Evolutionary conservation across 2,888 invertebrate species (phyloP).

Genomic region (Tenthredo mesomela): DNA sequence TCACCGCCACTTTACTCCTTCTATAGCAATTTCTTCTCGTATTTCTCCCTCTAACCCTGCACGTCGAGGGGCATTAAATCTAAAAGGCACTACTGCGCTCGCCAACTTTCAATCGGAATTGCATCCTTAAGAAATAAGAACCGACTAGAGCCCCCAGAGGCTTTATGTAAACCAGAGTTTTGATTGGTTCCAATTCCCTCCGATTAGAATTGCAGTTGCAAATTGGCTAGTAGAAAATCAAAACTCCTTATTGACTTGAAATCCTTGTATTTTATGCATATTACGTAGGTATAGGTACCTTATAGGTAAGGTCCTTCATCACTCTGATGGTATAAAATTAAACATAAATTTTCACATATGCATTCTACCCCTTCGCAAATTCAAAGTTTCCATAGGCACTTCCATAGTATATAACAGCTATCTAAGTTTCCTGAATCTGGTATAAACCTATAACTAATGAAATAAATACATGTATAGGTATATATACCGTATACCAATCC

Average conservation of each 20-base stretch:
- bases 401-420: background rate
- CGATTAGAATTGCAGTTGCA: background rate
- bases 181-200: background rate
- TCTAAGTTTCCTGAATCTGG: background rate
- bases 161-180: slow-evolving; percentile 6
- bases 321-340: too few species aligned
- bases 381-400: background rate
- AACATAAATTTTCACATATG: too few species aligned
- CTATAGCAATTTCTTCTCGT: background rate
- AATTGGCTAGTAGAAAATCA: background rate
- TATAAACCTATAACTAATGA: background rate
- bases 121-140: slow-evolving; percentile 21
- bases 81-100: background rate
- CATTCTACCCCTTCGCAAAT: too few species aligned
- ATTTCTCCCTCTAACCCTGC: background rate
- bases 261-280: background rate
- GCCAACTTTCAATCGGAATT: slow-evolving; percentile 12
- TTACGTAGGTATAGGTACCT: too few species aligned
- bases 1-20: background rate
- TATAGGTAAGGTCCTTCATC: background rate
- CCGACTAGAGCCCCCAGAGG: background rate
- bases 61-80: background rate
- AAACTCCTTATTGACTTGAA: background rate
- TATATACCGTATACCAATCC: background rate
- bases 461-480: background rate